Evolutionary conservation across 2,113 vertebrate genomes (phyloP).

Genomic region (Dicentrarchus labrax): DNA sequence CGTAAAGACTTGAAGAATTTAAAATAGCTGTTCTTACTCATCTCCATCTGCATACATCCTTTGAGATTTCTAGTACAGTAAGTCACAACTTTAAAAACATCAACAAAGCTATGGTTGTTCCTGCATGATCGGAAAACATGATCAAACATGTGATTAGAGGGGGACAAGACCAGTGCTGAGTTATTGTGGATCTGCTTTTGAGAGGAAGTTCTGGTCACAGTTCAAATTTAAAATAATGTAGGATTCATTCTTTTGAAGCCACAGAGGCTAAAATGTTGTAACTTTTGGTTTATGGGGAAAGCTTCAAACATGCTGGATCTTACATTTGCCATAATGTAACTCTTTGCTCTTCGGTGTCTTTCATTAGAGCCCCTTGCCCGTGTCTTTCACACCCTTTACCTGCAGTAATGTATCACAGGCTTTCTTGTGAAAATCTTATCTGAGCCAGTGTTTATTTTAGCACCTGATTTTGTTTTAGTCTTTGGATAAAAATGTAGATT

Average conservation of each 20-base stretch:
- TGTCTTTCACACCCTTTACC: neutral
- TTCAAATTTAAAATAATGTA: too few relatives aligned
- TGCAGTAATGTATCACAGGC: too few relatives aligned
- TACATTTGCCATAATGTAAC: neutral
- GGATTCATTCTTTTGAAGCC: too few relatives aligned
- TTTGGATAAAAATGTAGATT: neutral
- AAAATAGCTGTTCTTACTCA: slow-evolving; percentile 6
- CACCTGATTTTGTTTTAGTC: too few relatives aligned
- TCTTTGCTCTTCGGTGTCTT: neutral
- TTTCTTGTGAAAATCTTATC: neutral
- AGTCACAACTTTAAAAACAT: slow-evolving; percentile 4
- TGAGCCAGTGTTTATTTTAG: too few relatives aligned
- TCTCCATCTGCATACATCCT: slow-evolving; percentile 10
- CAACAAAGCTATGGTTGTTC: neutral
- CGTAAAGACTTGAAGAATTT: slow-evolving; percentile 4
- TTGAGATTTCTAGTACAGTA: neutral
- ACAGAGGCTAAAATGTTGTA: neutral
- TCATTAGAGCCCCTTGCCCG: neutral
- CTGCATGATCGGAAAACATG: slow-evolving; percentile 8
- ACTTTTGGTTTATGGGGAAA: neutral
- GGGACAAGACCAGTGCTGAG: neutral
- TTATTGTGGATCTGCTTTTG: neutral
- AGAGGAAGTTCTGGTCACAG: neutral
- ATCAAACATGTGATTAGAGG: neutral
- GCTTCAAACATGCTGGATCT: neutral